phyloP scores from a whole-genome alignment of 2,113 vertebrate species.

The Pungitius pungitius region DNA sequence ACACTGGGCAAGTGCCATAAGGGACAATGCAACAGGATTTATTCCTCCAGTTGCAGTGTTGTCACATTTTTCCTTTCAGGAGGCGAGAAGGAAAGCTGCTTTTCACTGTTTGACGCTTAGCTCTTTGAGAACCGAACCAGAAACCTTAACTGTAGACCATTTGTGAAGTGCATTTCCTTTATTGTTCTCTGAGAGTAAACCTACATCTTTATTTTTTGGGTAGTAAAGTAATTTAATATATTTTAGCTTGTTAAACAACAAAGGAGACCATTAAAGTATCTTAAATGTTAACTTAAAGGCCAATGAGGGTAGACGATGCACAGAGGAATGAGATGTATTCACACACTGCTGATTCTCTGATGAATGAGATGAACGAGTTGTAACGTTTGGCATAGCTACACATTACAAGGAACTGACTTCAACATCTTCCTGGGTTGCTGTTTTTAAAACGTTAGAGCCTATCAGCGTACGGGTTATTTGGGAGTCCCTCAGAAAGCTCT shows the following conservation, averaged over 20 bases:
- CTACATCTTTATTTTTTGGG: background rate
- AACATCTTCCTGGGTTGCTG: background rate
- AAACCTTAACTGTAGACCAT: background rate
- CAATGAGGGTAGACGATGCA: background rate
- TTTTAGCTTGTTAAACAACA: background rate
- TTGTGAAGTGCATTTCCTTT: background rate
- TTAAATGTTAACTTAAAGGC: background rate
- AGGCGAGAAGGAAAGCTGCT: background rate
- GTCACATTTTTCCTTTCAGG: background rate
- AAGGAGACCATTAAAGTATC: background rate
- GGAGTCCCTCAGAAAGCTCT: background rate
- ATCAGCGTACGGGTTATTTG: background rate
- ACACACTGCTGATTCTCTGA: background rate
- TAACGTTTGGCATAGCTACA: background rate
- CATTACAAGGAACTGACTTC: background rate
- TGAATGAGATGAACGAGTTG: background rate
- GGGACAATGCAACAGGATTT: background rate
- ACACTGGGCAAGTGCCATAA: constrained; percentile 16
- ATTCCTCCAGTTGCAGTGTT: background rate
- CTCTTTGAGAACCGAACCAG: background rate
- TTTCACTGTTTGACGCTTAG: background rate
- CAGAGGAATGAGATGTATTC: background rate
- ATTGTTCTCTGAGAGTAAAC: background rate
- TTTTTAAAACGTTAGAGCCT: background rate
- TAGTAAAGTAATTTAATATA: background rate